Conservation (phyloP, 2,797 vertebrate genomes). For the Chelidonichthys spinosus region DNA sequence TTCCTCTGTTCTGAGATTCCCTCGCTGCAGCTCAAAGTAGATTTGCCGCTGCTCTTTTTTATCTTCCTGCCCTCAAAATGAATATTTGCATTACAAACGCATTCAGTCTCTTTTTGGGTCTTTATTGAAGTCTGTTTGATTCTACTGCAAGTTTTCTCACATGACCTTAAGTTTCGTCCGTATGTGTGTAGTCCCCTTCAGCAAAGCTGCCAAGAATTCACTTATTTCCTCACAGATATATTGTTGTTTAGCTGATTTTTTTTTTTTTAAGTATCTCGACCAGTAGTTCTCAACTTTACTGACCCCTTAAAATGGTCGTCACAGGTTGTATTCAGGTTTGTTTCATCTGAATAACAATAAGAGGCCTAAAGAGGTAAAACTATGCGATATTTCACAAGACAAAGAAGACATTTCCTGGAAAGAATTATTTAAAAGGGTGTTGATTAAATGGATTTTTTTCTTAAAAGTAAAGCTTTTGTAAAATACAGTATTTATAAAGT, state of each 20-base stretch:
- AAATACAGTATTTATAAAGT: neutral
- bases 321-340: neutral
- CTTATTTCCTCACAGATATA: slow-evolving; percentile 37
- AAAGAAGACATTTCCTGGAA: neutral
- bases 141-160: slow-evolving; percentile 48
- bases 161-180: slow-evolving; percentile 26
- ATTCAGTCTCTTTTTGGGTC: slow-evolving; percentile 36
- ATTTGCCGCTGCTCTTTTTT: slow-evolving; percentile 46
- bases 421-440: neutral
- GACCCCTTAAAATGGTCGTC: neutral
- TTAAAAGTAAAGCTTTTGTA: neutral
- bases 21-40: slow-evolving; percentile 40
- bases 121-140: slow-evolving; percentile 44
- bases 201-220: slow-evolving; percentile 27
- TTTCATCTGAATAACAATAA: neutral
- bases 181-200: slow-evolving; percentile 37
- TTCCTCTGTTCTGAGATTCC: slow-evolving; percentile 41
- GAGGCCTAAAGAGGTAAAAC: neutral
- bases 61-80: slow-evolving; percentile 33
- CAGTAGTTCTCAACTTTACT: slow-evolving; percentile 1
- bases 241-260: slow-evolving; percentile 25
- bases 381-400: neutral
- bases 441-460: neutral
- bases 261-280: slow-evolving; percentile 6
- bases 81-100: slow-evolving; percentile 69